Evolutionary conservation across 2,888 invertebrate species (phyloP).

Genomic region (Gisinianus flammeolus): DNA sequence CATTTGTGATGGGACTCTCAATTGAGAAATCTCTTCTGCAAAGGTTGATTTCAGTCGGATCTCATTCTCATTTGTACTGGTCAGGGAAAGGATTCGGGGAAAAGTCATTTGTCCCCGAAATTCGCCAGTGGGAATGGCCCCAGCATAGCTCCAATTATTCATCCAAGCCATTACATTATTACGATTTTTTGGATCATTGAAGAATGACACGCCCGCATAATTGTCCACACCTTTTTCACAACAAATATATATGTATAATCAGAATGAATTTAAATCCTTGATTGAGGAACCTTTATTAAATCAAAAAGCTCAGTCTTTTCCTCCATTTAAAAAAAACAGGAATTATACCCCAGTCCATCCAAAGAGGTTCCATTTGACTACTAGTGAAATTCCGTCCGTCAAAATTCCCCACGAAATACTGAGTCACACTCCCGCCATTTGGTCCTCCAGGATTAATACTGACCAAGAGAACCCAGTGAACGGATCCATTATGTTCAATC

Average conservation of each 20-base stretch:
- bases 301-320: background rate
- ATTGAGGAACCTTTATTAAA: background rate
- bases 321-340: too few species aligned
- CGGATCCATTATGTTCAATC: conserved; percentile 20
- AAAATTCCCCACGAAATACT: conserved; percentile 56
- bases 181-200: conserved; percentile 42
- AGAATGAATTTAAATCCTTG: background rate
- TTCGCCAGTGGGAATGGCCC: conserved; percentile 41
- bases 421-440: conserved; percentile 52
- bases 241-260: background rate
- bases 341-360: conserved; percentile 55
- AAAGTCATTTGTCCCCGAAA: conserved; percentile 57
- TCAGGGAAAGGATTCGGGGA: conserved; percentile 34
- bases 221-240: conserved; percentile 57
- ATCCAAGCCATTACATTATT: conserved; percentile 51
- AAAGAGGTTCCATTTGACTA: conserved; percentile 41
- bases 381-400: conserved; percentile 40
- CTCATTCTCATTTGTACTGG: background rate
- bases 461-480: conserved; percentile 54
- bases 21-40: conserved; percentile 5
- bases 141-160: conserved; percentile 52
- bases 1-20: background rate
- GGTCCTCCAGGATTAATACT: conserved; percentile 56
- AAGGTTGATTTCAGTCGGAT: conserved; percentile 23
- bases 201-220: conserved; percentile 54